phyloP scores from a whole-genome alignment of 2,113 vertebrate genomes.

The Corynorhinus townsendii region DNA sequence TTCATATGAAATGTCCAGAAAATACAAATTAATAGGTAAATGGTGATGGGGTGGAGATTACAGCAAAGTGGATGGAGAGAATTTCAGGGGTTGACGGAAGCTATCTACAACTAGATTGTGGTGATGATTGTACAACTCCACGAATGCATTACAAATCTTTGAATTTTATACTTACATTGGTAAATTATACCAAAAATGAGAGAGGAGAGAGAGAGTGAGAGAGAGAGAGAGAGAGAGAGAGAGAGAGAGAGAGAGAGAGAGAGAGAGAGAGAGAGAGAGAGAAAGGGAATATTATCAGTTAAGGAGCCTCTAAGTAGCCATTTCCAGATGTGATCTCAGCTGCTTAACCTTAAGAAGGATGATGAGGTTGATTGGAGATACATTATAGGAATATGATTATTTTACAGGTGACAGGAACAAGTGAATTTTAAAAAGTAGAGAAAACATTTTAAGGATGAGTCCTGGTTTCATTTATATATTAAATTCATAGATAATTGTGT shows the following conservation, averaged over 20 bases:
- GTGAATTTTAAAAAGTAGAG: background rate
- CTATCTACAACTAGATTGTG: background rate
- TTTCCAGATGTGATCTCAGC: background rate
- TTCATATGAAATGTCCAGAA: background rate
- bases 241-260: too few relatives aligned
- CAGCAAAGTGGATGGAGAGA: background rate
- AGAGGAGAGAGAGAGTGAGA: too few relatives aligned
- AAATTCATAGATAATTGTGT: background rate
- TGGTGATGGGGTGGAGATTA: background rate
- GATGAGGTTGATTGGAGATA: background rate
- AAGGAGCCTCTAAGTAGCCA: too few relatives aligned
- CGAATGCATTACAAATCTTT: background rate
- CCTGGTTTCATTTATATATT: background rate
- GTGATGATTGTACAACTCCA: background rate
- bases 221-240: background rate
- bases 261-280: background rate
- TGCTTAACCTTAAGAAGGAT: background rate
- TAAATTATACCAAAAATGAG: background rate
- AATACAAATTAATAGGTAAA: background rate
- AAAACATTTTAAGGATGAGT: background rate
- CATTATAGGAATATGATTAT: background rate
- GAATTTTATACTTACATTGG: background rate
- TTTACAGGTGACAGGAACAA: background rate
- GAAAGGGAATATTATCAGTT: background rate
- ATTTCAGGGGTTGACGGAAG: background rate